Percentiles rank a stretch among this genome's conserved stretches.
These are phyloP conservation scores for Oxytorus armatus DNA, from an alignment of 2,888 invertebrate species.

Conservation along the genomic window DNA sequence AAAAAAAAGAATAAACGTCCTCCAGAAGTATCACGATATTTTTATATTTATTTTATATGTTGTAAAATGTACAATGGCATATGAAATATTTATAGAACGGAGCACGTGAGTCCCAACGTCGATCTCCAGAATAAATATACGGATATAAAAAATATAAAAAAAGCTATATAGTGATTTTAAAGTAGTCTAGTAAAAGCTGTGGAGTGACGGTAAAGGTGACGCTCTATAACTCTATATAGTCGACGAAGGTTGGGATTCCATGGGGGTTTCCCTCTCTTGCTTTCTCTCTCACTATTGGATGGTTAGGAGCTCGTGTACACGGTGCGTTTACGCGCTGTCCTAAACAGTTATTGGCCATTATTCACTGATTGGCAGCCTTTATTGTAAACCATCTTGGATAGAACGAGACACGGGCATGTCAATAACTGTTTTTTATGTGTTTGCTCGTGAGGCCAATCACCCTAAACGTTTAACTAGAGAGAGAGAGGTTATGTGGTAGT, in stretches of 20 bases:
- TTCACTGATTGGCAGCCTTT: background rate
- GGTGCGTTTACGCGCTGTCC: background rate
- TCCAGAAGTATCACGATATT: no score
- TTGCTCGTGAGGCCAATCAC: slow-evolving; percentile 13
- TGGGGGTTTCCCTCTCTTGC: slow-evolving; percentile 67
- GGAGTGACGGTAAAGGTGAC: slow-evolving; percentile 17
- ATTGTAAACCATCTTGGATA: background rate
- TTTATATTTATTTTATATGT: slow-evolving; percentile 1
- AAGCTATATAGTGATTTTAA: background rate
- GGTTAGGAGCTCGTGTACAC: slow-evolving; percentile 9
- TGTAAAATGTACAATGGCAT: background rate
- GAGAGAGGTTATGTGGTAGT: slow-evolving; percentile 51
- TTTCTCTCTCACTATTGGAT: slow-evolving; percentile 19
- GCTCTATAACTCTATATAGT: slow-evolving; percentile 5
- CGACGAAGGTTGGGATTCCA: slow-evolving; percentile 64
- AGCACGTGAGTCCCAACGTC: background rate
- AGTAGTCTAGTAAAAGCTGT: slow-evolving; percentile 4
- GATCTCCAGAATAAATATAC: background rate
- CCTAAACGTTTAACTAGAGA: background rate
- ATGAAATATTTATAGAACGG: slow-evolving; percentile 13
- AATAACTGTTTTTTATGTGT: slow-evolving; percentile 3
- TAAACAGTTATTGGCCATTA: slow-evolving; percentile 8
- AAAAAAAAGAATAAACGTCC: no score
- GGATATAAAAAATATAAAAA: background rate
- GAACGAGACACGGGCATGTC: background rate